Evolutionary conservation across 2,113 vertebrate genomes (phyloP).

Genomic region (Hyla sarda): DNA sequence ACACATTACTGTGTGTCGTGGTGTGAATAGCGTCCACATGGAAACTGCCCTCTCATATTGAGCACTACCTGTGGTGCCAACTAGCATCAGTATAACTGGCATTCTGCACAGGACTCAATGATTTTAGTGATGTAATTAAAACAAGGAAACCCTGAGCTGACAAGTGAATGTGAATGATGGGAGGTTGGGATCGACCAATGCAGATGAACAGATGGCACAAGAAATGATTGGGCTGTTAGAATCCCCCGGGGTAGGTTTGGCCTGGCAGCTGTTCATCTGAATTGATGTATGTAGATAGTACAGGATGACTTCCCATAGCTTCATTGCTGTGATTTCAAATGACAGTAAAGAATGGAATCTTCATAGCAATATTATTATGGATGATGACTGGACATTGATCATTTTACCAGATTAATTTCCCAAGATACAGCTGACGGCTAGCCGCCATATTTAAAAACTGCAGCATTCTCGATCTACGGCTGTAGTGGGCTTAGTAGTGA

Average conservation of each 20-base stretch:
- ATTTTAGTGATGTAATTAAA: constrained; percentile 8
- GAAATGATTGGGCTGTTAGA: constrained; percentile 29
- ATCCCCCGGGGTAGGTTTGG: constrained; percentile 37
- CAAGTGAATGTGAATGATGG: constrained; percentile 27
- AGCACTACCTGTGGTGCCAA: no score
- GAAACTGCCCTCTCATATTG: no score
- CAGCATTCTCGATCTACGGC: no score
- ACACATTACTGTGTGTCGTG: no score
- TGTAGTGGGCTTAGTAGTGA: no score
- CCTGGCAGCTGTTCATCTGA: constrained; percentile 33
- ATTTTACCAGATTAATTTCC: neutral
- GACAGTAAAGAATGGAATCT: neutral
- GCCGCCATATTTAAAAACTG: no score
- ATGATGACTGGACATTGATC: neutral
- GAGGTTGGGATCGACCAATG: constrained; percentile 34
- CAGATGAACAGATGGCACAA: constrained; percentile 28
- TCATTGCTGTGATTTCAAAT: neutral
- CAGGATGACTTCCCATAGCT: constrained; percentile 27
- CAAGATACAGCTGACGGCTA: no score
- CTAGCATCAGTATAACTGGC: neutral
- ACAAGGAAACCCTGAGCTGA: constrained; percentile 1
- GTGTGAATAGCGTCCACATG: no score
- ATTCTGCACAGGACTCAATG: neutral
- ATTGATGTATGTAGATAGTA: constrained; percentile 38
- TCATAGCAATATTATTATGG: neutral